These are phyloP conservation scores for Garrulus glandarius DNA, from an alignment of 2,797 vertebrate species.

Conservation along the genomic window DNA sequence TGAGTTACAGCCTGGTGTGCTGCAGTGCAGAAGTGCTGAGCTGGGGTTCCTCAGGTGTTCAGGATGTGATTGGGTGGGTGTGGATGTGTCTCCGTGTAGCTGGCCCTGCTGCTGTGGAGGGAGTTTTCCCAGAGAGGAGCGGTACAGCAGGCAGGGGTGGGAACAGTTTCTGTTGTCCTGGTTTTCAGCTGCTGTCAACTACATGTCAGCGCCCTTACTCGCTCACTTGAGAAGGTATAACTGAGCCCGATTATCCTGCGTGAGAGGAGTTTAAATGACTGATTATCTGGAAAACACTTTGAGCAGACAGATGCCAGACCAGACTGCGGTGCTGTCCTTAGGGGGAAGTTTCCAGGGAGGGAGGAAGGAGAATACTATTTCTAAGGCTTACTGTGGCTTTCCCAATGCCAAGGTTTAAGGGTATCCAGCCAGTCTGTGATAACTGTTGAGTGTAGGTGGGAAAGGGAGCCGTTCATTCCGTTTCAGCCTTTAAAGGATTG, in stretches of 20 bases:
- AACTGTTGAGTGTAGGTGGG: not conserved
- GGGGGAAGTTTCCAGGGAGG: not conserved
- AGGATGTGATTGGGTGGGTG: rapidly evolving
- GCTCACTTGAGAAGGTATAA: not conserved
- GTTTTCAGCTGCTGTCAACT: not conserved
- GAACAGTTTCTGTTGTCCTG: not conserved
- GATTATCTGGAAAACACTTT: constrained; percentile 4
- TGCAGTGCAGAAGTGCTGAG: not conserved
- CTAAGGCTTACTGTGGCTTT: not conserved
- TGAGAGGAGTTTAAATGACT: not conserved
- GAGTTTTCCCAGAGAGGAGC: not conserved
- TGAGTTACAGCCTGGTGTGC: not conserved
- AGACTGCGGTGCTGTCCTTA: not conserved
- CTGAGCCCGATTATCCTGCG: not conserved
- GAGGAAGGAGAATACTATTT: not conserved
- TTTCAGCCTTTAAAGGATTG: not conserved
- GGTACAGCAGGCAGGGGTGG: not conserved
- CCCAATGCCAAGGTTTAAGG: not conserved
- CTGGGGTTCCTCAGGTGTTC: not conserved
- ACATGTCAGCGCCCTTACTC: not conserved
- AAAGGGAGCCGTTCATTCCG: not conserved
- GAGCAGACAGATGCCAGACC: not conserved
- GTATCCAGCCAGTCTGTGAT: not conserved
- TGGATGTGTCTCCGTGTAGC: rapidly evolving
- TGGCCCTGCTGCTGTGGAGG: not conserved